Conservation (phyloP, 2,113 vertebrate species). For the Notarius lentiginosus region DNA sequence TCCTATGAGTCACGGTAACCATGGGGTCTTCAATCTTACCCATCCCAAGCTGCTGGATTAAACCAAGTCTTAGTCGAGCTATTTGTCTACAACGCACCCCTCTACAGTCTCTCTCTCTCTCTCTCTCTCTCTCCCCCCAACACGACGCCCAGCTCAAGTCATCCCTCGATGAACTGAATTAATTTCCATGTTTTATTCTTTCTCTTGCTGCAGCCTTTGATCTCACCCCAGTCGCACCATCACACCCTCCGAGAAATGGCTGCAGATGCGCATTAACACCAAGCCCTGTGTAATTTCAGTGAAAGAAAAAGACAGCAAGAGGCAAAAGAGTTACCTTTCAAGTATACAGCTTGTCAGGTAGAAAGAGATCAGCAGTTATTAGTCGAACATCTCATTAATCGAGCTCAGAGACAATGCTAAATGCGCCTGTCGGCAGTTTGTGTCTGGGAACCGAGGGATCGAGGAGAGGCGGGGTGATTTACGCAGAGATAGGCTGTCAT, state of each 20-base stretch:
- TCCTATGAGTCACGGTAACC: conserved; percentile 63
- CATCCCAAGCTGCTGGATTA: conserved; percentile 2
- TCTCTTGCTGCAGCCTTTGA: conserved; percentile 63
- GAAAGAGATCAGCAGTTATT: conserved; percentile 53
- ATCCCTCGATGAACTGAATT: conserved; percentile 63
- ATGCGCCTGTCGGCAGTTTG: conserved; percentile 59
- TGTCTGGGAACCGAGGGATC: conserved; percentile 53
- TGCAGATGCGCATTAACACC: not conserved
- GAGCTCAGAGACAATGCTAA: conserved; percentile 49
- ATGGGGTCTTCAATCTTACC: conserved; percentile 52
- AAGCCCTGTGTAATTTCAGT: not conserved
- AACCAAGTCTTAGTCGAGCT: not conserved
- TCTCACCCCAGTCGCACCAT: conserved; percentile 49
- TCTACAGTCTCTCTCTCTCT: too few relatives aligned
- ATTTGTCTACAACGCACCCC: not conserved
- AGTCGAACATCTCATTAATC: conserved; percentile 58
- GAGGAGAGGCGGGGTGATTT: conserved; percentile 53
- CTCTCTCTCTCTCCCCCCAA: conserved; percentile 53
- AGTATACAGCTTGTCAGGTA: conserved; percentile 13
- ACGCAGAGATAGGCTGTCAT: not conserved
- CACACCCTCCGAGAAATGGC: not conserved
- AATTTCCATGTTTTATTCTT: conserved; percentile 51
- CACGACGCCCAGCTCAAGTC: too few relatives aligned
- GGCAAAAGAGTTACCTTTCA: not conserved
- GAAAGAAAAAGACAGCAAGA: not conserved